Conservation (phyloP, 2,888 invertebrate species). For the Callinectes sapidus region DNA sequence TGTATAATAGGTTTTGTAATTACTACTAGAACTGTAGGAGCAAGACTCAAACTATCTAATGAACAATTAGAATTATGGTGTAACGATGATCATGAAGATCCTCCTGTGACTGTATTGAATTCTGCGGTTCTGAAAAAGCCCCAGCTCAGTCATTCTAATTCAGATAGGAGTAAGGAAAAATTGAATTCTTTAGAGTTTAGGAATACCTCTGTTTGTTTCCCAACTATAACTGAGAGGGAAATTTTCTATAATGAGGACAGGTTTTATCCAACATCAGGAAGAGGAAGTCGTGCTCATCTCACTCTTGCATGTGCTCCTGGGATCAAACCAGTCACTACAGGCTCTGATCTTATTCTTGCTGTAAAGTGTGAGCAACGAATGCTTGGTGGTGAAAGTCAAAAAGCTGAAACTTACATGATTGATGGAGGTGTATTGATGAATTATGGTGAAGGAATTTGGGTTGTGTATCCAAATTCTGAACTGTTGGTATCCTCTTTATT, state of each 20-base stretch:
- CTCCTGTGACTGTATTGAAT: constrained; percentile 23
- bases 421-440: constrained; percentile 73
- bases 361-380: constrained; percentile 73
- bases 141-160: constrained; percentile 26
- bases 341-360: constrained; percentile 74
- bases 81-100: constrained; percentile 72
- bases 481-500: constrained; percentile 39
- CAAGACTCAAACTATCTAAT: constrained; percentile 74
- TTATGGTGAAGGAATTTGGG: constrained; percentile 74
- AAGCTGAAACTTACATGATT: constrained; percentile 69
- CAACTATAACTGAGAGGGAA: constrained; percentile 3
- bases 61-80: constrained; percentile 75
- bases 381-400: neutral
- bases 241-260: constrained; percentile 1
- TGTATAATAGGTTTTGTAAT: constrained; percentile 75
- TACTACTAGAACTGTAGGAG: constrained; percentile 75
- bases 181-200: neutral
- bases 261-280: constrained; percentile 72
- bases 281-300: constrained; percentile 74
- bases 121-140: neutral
- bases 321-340: constrained; percentile 74
- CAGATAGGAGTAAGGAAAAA: neutral
- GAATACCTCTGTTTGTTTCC: constrained; percentile 11
- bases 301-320: constrained; percentile 74
- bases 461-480: constrained; percentile 73